These are phyloP conservation scores for Cichlasoma orientale DNA, from an alignment of 2,797 vertebrate species.

Conservation along the genomic window DNA sequence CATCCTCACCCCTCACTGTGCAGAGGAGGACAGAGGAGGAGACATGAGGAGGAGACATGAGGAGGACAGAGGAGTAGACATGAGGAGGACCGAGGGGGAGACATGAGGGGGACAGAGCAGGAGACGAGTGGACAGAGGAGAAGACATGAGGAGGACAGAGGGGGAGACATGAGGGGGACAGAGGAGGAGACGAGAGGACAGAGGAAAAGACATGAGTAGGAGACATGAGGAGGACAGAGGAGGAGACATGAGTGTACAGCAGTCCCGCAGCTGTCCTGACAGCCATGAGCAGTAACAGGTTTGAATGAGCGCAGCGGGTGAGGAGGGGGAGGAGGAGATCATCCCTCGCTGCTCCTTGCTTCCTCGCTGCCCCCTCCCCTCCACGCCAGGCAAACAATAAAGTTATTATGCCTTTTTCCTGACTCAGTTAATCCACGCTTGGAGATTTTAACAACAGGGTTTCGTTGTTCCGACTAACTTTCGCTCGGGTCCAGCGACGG, in stretches of 20 bases:
- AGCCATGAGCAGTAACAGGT: conserved; percentile 25
- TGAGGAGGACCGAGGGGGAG: too few relatives aligned
- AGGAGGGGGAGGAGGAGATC: not conserved
- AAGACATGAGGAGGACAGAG: too few relatives aligned
- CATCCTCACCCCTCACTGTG: conserved; percentile 33
- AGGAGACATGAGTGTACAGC: conserved; percentile 4
- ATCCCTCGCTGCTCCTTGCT: not conserved
- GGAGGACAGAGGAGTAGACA: not conserved
- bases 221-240: too few relatives aligned
- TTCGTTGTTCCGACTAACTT: conserved; percentile 41
- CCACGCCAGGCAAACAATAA: conserved; percentile 41
- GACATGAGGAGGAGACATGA: conserved; percentile 20
- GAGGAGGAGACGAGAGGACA: not conserved
- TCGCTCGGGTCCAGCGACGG: too few relatives aligned
- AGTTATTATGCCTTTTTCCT: conserved; percentile 40
- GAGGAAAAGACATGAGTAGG: too few relatives aligned
- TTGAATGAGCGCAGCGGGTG: conserved; percentile 10
- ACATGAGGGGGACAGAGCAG: conserved; percentile 4
- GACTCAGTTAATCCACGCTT: conserved; percentile 48
- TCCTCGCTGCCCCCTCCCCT: not conserved
- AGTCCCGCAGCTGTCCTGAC: conserved; percentile 53
- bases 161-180: not conserved
- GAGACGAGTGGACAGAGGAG: not conserved
- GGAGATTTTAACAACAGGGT: conserved; percentile 27
- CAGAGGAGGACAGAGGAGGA: conserved; percentile 20